phyloP scores from a whole-genome alignment of 2,797 vertebrate species.

The Anniella stebbinsi region DNA sequence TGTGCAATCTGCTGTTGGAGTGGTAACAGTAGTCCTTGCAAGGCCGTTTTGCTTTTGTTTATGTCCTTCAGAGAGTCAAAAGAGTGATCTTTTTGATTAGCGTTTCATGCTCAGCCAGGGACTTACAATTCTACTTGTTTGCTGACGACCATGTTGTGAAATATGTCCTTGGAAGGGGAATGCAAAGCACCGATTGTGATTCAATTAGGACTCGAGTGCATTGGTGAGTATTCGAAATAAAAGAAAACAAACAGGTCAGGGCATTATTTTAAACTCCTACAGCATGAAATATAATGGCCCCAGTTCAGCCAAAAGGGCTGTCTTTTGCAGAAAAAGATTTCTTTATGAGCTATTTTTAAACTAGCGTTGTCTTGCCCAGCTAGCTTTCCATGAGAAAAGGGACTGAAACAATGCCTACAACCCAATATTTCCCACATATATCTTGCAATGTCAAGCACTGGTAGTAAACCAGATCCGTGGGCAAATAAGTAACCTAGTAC shows the following conservation, averaged over 20 bases:
- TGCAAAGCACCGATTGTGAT: constrained; percentile 62
- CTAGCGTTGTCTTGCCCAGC: not conserved
- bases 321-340: not conserved
- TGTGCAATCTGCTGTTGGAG: too few species aligned
- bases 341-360: not conserved
- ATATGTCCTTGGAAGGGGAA: constrained; percentile 55
- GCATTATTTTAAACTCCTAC: not conserved
- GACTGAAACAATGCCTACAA: not conserved
- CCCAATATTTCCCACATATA: not conserved
- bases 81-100: not conserved
- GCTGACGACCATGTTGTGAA: constrained; percentile 61
- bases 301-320: not conserved
- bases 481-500: too few species aligned
- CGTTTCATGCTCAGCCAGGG: not conserved
- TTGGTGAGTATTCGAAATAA: constrained; percentile 24
- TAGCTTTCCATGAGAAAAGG: not conserved
- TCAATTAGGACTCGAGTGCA: constrained; percentile 63
- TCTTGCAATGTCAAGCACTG: not conserved
- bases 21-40: too few species aligned
- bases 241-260: not conserved
- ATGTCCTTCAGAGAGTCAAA: too few species aligned
- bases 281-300: not conserved
- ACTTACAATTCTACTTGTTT: constrained; percentile 38
- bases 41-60: too few species aligned
- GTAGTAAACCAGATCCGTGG: not conserved